Conservation (phyloP, 2,797 vertebrate genomes). For the Erethizon dorsatum region DNA sequence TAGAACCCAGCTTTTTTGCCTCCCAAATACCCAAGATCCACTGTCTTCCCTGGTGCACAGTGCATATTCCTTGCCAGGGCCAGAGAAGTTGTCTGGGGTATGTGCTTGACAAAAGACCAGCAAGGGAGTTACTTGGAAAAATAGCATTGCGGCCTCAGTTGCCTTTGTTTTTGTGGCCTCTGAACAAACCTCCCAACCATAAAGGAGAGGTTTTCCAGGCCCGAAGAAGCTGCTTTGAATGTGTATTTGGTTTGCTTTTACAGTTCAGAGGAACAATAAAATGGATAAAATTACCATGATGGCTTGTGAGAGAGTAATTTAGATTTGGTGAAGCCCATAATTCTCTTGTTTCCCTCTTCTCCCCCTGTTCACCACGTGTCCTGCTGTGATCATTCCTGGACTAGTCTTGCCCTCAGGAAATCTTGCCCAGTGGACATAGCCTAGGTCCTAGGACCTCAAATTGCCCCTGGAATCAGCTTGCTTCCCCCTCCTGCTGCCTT, state of each 20-base stretch:
- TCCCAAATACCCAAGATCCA: background rate
- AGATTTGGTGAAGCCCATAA: conserved; percentile 15
- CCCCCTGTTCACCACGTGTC: background rate
- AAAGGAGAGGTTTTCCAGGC: conserved; percentile 77
- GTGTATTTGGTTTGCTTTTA: conserved; percentile 73
- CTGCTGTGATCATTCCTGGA: background rate
- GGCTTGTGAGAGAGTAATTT: conserved; percentile 65
- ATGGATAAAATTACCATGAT: conserved; percentile 66
- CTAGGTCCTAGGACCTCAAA: background rate
- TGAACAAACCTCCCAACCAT: conserved; percentile 51
- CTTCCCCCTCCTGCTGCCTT: conserved; percentile 17
- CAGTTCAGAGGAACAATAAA: conserved; percentile 79
- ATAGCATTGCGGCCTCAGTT: conserved; percentile 6
- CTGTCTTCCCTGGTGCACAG: background rate
- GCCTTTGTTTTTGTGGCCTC: conserved; percentile 69
- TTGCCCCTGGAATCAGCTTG: background rate
- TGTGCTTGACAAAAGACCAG: background rate
- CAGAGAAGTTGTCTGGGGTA: background rate
- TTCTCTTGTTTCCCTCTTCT: background rate
- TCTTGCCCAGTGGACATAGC: background rate
- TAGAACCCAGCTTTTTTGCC: background rate
- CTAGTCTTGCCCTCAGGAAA: background rate
- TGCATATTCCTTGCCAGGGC: background rate
- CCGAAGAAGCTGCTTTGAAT: conserved; percentile 47
- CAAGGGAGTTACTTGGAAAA: conserved; percentile 71